These are phyloP conservation scores for Gerris buenoi DNA, from an alignment of 1,140 invertebrate genomes.

Conservation along the genomic window DNA sequence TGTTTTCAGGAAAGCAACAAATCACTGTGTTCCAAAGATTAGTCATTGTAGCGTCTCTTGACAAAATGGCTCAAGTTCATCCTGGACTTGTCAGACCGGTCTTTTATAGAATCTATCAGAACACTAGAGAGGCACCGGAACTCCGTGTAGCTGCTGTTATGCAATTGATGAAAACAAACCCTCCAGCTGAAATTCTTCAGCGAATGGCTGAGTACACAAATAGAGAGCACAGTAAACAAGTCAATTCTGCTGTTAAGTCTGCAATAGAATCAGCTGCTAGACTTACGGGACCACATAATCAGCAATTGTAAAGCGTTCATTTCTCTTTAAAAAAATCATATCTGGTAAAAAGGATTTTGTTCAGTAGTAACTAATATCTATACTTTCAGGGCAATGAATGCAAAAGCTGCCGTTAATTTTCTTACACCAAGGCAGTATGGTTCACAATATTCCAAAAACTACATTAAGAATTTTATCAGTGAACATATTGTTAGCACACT, in stretches of 20 bases:
- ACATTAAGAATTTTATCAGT: slow-evolving; percentile 28
- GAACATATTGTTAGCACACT: slow-evolving; percentile 29
- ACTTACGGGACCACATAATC: slow-evolving; percentile 21
- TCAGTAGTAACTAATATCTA: background rate
- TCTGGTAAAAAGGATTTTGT: background rate
- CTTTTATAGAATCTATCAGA: slow-evolving; percentile 46
- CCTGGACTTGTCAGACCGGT: slow-evolving; percentile 36
- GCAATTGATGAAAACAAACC: slow-evolving; percentile 38
- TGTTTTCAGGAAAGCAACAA: slow-evolving; percentile 33
- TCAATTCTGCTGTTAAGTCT: slow-evolving; percentile 42
- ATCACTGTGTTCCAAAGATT: slow-evolving; percentile 40
- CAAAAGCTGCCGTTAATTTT: slow-evolving; percentile 32
- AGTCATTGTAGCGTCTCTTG: slow-evolving; percentile 40
- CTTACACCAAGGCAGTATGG: slow-evolving; percentile 41
- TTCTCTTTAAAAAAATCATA: slow-evolving; percentile 35
- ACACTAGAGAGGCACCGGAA: slow-evolving; percentile 42
- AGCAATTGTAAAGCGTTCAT: slow-evolving; percentile 19
- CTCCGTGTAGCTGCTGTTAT: slow-evolving; percentile 44
- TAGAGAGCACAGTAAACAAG: slow-evolving; percentile 40
- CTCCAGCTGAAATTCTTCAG: slow-evolving; percentile 42
- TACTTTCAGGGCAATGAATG: slow-evolving; percentile 45
- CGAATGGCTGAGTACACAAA: slow-evolving; percentile 49
- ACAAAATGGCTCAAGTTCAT: slow-evolving; percentile 30
- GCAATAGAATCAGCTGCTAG: slow-evolving; percentile 35
- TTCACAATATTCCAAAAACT: slow-evolving; percentile 33